Conservation (phyloP, 2,797 vertebrate genomes). For the Sebastes nivosus region DNA sequence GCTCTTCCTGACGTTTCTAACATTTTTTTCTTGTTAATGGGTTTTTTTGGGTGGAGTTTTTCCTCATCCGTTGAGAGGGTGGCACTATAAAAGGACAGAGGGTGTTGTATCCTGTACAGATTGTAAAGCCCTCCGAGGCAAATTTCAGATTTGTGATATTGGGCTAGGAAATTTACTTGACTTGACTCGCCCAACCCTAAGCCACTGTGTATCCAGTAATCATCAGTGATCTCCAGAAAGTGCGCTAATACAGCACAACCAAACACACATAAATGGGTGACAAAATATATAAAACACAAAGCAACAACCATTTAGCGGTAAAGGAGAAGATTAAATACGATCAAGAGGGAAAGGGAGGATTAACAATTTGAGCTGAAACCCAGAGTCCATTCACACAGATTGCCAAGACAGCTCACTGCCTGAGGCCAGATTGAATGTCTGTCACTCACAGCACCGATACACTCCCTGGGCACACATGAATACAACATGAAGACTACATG, state of each 20-base stretch:
- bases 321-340: background rate
- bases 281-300: background rate
- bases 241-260: background rate
- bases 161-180: no score
- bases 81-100: no score
- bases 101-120: no score
- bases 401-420: slow-evolving; percentile 45
- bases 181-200: no score
- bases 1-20: no score
- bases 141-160: no score
- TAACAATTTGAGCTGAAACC: slow-evolving; percentile 16
- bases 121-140: no score
- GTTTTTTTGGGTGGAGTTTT: no score
- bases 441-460: slow-evolving; percentile 40
- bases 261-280: background rate
- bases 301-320: background rate
- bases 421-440: slow-evolving; percentile 41
- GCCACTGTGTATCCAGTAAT: background rate
- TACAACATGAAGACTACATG: slow-evolving; percentile 31
- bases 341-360: background rate
- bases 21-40: no score
- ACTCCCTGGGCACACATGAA: slow-evolving; percentile 47
- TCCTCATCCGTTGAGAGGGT: no score
- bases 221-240: background rate
- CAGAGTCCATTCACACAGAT: slow-evolving; percentile 26